Conservation (phyloP, 2,797 vertebrate genomes). For the Periparus ater region DNA sequence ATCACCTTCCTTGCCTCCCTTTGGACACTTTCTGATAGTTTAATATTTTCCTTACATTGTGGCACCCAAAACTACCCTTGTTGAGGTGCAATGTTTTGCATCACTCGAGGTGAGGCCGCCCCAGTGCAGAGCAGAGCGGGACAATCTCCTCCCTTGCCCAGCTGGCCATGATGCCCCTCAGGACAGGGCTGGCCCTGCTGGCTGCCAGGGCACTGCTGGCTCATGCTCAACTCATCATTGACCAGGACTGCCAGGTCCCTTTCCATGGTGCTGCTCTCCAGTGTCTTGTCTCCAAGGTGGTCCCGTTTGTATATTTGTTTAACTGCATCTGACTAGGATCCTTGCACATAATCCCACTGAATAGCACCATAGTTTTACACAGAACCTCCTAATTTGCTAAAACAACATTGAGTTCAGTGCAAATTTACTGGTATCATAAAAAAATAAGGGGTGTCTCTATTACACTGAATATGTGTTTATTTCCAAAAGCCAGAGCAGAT, state of each 20-base stretch:
- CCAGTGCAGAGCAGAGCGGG: rapidly evolving
- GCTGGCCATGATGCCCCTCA: rapidly evolving
- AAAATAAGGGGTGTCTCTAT: not conserved
- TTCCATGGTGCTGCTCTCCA: not conserved
- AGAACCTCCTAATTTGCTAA: not conserved
- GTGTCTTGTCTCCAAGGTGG: not conserved
- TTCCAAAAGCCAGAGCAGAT: not conserved
- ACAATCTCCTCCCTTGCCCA: rapidly evolving
- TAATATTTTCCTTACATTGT: not conserved
- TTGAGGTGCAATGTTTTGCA: not conserved
- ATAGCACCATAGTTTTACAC: not conserved
- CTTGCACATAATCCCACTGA: not conserved
- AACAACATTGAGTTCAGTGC: not conserved
- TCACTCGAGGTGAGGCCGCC: rapidly evolving
- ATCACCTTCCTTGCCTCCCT: not conserved
- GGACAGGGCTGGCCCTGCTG: rapidly evolving
- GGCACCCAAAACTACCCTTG: not conserved
- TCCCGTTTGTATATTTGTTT: not conserved
- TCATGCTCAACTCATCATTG: rapidly evolving
- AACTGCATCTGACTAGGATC: not conserved
- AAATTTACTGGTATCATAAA: not conserved
- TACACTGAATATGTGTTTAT: not conserved
- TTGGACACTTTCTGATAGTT: not conserved
- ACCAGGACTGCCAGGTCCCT: not conserved
- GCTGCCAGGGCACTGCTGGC: not conserved